Conservation (phyloP, 92 coral and sea anemone species). For the Nematostella vectensis region DNA sequence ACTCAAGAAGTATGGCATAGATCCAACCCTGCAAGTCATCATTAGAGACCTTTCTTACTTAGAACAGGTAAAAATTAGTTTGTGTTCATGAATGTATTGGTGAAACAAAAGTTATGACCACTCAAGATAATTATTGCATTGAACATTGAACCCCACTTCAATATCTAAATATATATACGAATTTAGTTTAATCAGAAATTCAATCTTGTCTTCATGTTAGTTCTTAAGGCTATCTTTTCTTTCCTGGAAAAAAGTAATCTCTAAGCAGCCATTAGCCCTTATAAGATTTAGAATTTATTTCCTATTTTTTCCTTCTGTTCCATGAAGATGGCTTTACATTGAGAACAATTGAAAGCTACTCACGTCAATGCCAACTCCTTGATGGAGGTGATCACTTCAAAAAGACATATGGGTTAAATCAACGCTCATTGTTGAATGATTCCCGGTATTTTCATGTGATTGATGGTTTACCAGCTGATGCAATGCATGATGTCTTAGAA, state of each 20-base stretch:
- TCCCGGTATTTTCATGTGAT: constrained; percentile 55
- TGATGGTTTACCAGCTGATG: constrained; percentile 48
- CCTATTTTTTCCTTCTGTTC: constrained; percentile 33
- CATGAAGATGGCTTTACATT: constrained; percentile 42
- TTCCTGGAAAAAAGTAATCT: no score
- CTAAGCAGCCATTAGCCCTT: no score
- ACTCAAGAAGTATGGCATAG: not conserved
- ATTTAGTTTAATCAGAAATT: no score
- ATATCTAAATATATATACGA: no score
- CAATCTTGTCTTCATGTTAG: no score
- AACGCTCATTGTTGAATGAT: constrained; percentile 27
- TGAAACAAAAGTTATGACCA: no score
- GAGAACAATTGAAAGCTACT: constrained; percentile 38
- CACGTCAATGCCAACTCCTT: constrained; percentile 38
- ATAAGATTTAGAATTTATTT: not conserved
- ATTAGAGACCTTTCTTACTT: not conserved
- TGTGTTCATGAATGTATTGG: no score
- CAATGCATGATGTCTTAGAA: constrained; percentile 59
- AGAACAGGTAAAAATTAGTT: constrained; percentile 1
- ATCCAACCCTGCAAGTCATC: not conserved
- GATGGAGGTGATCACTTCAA: constrained; percentile 45
- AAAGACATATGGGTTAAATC: constrained; percentile 52
- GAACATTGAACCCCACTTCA: no score
- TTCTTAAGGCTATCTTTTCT: no score
- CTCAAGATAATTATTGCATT: no score